phyloP scores from a whole-genome alignment of 2,888 invertebrate species.

The Myathropa florea region DNA sequence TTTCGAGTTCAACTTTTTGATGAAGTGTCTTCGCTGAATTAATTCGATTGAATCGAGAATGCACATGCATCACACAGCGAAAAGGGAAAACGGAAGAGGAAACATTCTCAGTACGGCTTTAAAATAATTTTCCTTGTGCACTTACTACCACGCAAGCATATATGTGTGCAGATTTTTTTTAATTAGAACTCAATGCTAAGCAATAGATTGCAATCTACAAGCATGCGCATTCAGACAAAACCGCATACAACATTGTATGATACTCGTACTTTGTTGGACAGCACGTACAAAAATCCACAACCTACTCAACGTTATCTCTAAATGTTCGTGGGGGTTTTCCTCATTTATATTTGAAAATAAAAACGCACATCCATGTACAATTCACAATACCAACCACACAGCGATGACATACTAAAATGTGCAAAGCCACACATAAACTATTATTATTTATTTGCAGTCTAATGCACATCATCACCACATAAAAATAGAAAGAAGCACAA shows the following conservation, averaged over 20 bases:
- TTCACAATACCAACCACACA: slow-evolving; percentile 18
- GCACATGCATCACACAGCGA: neutral
- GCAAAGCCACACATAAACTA: slow-evolving; percentile 52
- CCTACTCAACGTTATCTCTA: neutral
- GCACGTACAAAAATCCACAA: neutral
- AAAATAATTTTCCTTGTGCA: neutral
- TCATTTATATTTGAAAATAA: slow-evolving; percentile 40
- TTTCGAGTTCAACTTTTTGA: neutral
- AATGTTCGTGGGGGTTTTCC: slow-evolving; percentile 23
- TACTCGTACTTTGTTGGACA: neutral
- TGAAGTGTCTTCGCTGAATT: too few species aligned
- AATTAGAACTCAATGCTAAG: neutral
- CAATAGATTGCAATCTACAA: neutral
- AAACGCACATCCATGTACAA: slow-evolving; percentile 5
- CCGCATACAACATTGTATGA: neutral
- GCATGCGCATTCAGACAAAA: neutral
- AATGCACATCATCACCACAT: slow-evolving; percentile 59
- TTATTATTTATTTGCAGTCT: slow-evolving; percentile 61
- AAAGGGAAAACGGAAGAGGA: neutral
- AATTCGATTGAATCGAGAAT: neutral
- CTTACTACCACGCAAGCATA: neutral
- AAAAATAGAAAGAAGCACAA: slow-evolving; percentile 58
- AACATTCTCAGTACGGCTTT: neutral
- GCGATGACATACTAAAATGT: slow-evolving; percentile 56
- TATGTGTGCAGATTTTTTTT: neutral